Evolutionary conservation across 2,797 vertebrate species (phyloP).

Genomic region (Enteromius radiatus): DNA sequence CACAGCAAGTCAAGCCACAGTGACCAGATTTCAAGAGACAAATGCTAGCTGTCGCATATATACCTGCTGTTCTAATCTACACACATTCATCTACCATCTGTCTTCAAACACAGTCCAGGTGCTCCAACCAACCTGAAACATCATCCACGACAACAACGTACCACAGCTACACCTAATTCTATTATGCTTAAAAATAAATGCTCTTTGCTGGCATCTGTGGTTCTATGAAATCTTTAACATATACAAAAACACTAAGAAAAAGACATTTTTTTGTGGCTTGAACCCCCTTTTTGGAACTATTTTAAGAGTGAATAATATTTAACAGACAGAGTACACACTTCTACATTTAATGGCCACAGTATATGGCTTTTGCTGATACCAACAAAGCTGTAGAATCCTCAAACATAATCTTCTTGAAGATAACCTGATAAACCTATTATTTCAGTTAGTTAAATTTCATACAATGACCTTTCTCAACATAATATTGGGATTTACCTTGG

Average conservation of each 20-base stretch:
- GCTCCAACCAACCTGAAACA: slow-evolving; percentile 39
- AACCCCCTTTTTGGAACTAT: neutral
- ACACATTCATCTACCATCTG: slow-evolving; percentile 57
- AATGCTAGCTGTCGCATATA: slow-evolving; percentile 19
- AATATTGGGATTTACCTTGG: slow-evolving; percentile 12
- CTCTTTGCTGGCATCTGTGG: neutral
- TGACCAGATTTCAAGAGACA: slow-evolving; percentile 38
- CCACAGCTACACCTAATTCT: slow-evolving; percentile 38
- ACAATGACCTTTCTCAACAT: slow-evolving; percentile 19
- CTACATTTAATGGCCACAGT: slow-evolving; percentile 1
- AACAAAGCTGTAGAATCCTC: neutral
- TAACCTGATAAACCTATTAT: slow-evolving; percentile 21
- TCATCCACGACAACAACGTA: slow-evolving; percentile 34
- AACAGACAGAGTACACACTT: slow-evolving; percentile 1
- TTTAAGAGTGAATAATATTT: slow-evolving; percentile 2
- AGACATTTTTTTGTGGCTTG: neutral
- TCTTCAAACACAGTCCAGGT: slow-evolving; percentile 50
- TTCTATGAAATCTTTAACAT: neutral
- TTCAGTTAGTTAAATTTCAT: slow-evolving; percentile 65
- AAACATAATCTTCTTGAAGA: slow-evolving; percentile 2
- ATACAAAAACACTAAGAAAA: neutral
- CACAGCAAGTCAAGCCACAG: slow-evolving; percentile 52
- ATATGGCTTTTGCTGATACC: neutral
- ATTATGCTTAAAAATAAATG: neutral
- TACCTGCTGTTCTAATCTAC: slow-evolving; percentile 36